phyloP scores from a whole-genome alignment of 2,797 vertebrate genomes.

The Pitangus sulphuratus region DNA sequence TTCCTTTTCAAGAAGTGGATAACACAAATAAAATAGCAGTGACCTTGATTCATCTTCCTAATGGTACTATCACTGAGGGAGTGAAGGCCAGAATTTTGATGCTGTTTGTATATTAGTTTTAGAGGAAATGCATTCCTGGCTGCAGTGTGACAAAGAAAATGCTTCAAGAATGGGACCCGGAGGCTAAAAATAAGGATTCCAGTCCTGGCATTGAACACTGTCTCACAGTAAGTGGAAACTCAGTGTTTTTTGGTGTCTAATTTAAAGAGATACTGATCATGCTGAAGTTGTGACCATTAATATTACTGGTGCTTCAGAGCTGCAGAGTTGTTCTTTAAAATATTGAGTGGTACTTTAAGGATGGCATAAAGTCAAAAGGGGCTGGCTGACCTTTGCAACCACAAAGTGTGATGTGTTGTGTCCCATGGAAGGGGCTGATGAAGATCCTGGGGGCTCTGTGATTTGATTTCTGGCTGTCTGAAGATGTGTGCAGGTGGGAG shows the following conservation, averaged over 20 bases:
- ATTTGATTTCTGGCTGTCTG: background rate
- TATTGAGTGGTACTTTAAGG: background rate
- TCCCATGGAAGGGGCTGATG: background rate
- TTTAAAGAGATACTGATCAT: background rate
- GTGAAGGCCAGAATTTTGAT: background rate
- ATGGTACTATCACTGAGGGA: background rate
- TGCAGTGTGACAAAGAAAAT: background rate
- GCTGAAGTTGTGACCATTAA: background rate
- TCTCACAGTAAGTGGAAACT: background rate
- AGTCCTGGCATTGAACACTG: background rate
- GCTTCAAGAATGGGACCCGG: background rate
- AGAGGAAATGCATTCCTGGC: background rate
- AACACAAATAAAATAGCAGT: background rate
- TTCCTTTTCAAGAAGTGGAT: background rate
- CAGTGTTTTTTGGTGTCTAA: background rate
- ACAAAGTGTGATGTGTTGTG: background rate
- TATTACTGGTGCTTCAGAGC: background rate
- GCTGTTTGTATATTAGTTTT: background rate
- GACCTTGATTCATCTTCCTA: background rate
- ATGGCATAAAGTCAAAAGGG: background rate
- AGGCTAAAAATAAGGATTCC: background rate
- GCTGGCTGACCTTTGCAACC: background rate
- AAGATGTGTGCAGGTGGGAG: background rate
- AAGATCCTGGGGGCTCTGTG: background rate
- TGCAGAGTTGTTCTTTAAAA: background rate